Conservation (phyloP, 1,140 invertebrate species). For the Harlomillsia oculata region DNA sequence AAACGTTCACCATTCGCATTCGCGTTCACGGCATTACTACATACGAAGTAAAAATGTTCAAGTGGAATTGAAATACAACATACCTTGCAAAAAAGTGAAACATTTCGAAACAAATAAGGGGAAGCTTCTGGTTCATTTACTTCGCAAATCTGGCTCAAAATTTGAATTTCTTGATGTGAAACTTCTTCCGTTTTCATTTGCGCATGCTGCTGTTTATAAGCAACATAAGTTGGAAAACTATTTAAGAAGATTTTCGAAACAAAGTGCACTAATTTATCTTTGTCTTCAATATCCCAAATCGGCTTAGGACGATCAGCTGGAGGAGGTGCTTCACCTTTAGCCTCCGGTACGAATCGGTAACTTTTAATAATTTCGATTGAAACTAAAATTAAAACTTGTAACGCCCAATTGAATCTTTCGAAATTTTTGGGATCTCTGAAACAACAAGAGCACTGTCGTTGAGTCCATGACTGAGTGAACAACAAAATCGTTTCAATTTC, state of each 20-base stretch:
- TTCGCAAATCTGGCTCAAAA: conserved; percentile 74
- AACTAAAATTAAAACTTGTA: conserved; percentile 62
- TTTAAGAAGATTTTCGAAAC: conserved; percentile 70
- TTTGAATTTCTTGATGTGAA: conserved; percentile 63
- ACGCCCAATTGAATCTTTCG: conserved; percentile 73
- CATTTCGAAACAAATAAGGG: conserved; percentile 74
- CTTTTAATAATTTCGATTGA: conserved; percentile 31
- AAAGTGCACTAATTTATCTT: conserved; percentile 65
- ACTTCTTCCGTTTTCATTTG: conserved; percentile 65
- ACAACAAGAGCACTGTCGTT: conserved; percentile 83
- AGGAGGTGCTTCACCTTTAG: conserved; percentile 20
- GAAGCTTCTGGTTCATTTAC: conserved; percentile 86
- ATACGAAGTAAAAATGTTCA: background rate
- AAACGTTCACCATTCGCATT: background rate
- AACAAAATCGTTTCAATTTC: conserved; percentile 57
- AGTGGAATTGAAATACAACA: background rate
- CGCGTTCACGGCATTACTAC: background rate
- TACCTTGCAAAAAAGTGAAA: conserved; percentile 65
- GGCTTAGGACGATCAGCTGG: background rate
- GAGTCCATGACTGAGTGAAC: conserved; percentile 60
- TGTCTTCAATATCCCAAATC: conserved; percentile 60
- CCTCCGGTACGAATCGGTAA: background rate
- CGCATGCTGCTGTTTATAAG: conserved; percentile 66
- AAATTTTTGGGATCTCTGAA: conserved; percentile 82
- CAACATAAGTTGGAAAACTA: conserved; percentile 85